Base-by-base conservation (phyloP, 2,113 vertebrate genomes). In the Rhinolophus sinicus region DNA sequence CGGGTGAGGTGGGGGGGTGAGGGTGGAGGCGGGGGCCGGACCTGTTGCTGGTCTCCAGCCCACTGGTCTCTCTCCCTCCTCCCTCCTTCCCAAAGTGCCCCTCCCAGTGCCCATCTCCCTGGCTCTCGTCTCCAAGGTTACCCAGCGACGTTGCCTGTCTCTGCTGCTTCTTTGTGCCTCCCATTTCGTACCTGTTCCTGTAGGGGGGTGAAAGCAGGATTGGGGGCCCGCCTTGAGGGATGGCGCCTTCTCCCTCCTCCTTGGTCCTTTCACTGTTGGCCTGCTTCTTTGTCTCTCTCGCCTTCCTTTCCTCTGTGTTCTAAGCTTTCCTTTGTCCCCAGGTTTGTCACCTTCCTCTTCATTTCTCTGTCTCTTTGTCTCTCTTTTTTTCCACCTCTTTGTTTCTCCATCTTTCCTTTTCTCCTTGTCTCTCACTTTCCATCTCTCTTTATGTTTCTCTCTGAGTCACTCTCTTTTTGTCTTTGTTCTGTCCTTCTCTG, bases 51-150 rank as follows among this genome's bases (percentile, higher is more conserved):
- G n/a, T 44, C 85, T n/a, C 60, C 76, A 15, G 85, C 93, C 5
- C 1, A 40, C 35, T 15, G 56, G 0, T 95, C 0, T n/a, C 64
- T 12, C 47, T 0, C 60, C 67, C 8, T 50, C 67, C 8, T 22
- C 82, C 30, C 47, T 69, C 47, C 58, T 3, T 40, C 19, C 44
- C 22, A 9, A 13, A 6, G 30, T 1, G 11, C 80, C 81, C 65
- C 80, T 67, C 94, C 96, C 94, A 6, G 24, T 1, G 10, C 90
- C 76, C 76, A 73, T 77, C 93, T 97, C 94, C 80, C 92, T 0
- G 60, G 18, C 96, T 97, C 65, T 22, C 3, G 78, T 98, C 98
- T 98, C 98, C 98, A 98, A 97, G 98, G 98, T 98, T 98, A 98
- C 97, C 26, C 30, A 1, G 90, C 3, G 4, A 28, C 92, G 97